Evolutionary conservation across 2,888 invertebrate species (phyloP).

Genomic region (Parelbella ahira): DNA sequence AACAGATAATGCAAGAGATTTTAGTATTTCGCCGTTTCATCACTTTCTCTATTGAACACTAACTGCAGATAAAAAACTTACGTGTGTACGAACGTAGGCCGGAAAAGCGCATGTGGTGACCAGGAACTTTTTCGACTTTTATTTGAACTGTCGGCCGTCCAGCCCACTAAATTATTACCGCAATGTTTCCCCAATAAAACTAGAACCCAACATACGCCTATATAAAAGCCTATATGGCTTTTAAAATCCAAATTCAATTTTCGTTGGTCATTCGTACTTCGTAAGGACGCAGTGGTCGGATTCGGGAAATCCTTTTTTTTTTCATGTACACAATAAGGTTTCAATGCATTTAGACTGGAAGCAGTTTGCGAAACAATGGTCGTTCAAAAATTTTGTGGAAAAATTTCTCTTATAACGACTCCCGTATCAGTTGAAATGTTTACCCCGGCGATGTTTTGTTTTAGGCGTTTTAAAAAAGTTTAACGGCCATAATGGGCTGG

Average conservation of each 20-base stretch:
- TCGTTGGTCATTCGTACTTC: constrained; percentile 27
- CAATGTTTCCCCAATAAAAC: constrained; percentile 41
- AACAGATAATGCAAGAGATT: too few species aligned
- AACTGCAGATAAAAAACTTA: constrained; percentile 29
- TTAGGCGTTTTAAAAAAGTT: constrained; percentile 3
- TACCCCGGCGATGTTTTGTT: constrained; percentile 2
- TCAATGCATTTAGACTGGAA: background rate
- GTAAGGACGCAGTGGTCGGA: constrained; percentile 1
- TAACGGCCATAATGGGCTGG: background rate
- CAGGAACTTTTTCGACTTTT: constrained; percentile 36
- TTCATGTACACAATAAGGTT: background rate
- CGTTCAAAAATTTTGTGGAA: background rate
- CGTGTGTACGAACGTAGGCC: constrained; percentile 24
- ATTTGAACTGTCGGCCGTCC: constrained; percentile 33
- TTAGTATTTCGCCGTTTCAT: too few species aligned
- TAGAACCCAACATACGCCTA: constrained; percentile 30
- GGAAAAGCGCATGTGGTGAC: constrained; percentile 32
- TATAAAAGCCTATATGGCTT: constrained; percentile 37
- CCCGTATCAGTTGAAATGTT: constrained; percentile 3
- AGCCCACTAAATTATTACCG: constrained; percentile 38
- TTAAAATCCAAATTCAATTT: constrained; percentile 45
- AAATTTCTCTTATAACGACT: constrained; percentile 1
- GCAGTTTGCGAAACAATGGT: background rate
- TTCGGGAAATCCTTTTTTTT: too few species aligned
- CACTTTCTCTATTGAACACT: constrained; percentile 2